Percentiles rank a stretch among this genome's conserved stretches.
Evolutionary conservation across 2,113 vertebrate genomes (phyloP).

Genomic region (Eubucco bourcierii): DNA sequence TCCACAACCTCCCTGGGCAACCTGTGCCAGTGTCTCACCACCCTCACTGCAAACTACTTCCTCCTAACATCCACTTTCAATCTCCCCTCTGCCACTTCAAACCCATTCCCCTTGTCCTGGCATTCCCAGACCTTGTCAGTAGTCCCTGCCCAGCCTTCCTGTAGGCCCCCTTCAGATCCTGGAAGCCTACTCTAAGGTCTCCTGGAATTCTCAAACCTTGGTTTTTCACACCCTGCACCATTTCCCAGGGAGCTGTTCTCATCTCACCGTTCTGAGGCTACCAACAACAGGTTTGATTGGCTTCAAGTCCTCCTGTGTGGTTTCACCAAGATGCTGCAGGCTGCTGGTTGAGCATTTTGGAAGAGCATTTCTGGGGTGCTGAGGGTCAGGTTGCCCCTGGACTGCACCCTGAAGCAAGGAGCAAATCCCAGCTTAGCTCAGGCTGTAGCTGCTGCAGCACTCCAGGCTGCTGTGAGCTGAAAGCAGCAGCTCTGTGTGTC

Average conservation of each 20-base stretch:
- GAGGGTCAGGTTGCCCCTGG: neutral
- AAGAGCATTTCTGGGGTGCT: neutral
- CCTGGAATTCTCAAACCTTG: neutral
- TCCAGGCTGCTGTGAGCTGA: neutral
- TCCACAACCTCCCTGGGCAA: no score
- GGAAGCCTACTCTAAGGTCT: no score
- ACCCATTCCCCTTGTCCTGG: no score
- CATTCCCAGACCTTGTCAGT: no score
- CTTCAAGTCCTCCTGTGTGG: neutral
- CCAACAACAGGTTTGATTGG: neutral
- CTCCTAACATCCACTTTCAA: no score
- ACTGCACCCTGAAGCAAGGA: neutral
- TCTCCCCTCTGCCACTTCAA: no score
- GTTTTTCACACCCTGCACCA: neutral
- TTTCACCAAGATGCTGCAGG: neutral
- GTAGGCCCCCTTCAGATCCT: no score
- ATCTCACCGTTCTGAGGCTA: neutral
- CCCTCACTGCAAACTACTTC: no score
- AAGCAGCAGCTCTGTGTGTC: neutral
- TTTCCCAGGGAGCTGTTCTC: neutral
- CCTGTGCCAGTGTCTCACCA: no score
- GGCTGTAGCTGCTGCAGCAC: neutral
- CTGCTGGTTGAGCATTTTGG: neutral
- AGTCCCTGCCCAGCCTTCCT: no score
- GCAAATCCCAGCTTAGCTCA: neutral